Evolutionary conservation across 1,140 invertebrate genomes (phyloP), one percentile per base, ranked within the genome.

Genomic region (Frieseomelitta varia): DNA sequence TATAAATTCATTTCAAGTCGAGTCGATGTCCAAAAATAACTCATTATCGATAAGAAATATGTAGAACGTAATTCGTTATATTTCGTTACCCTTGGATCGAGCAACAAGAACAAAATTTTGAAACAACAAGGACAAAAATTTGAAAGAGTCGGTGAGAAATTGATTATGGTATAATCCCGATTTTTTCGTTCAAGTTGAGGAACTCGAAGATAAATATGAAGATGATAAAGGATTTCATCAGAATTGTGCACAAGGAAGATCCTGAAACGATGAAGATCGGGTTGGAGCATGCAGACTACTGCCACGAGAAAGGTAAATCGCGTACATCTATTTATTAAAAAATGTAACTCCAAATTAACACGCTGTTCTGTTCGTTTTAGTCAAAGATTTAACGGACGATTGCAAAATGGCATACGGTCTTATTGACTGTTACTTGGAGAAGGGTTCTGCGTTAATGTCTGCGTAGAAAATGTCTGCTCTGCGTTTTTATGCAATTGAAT

Each of bases 261-360:
- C 79, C 79, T 1, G 68, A 80, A 11, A 19, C 24, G n/a, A 1
- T 80, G 0, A 2, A 56, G 14, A 0, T 1, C 1, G 1, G 21
- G 17, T 0, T 51, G 17, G n/a, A 72, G 3, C 1, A 6, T 0
- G 53, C 6, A 3, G 12, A 0, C 0, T 4, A 21, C 11, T 80
- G 79, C 39, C 0, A 19, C 0, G 79, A 80, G 0, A 24, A 72
- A 80, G 79, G 79, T 80, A 21, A 72, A 17, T 19, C 21, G 19
- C 8, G 0, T 14, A 0, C 14, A 55, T 8, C 61, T 27, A 15
- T 27, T 27, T 27, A 6, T 63, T 63, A 15, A 27, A 63, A n/a
- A 63, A 63, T 14, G 24, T 61, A n/a, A 27, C n/a, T 27, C 14
- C 4, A 15, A 15, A 4, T 14, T 63, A n/a, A 63, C 61, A 0